Base-by-base conservation (phyloP, 2,888 invertebrate species). In the Hipparchia sbordonii region DNA sequence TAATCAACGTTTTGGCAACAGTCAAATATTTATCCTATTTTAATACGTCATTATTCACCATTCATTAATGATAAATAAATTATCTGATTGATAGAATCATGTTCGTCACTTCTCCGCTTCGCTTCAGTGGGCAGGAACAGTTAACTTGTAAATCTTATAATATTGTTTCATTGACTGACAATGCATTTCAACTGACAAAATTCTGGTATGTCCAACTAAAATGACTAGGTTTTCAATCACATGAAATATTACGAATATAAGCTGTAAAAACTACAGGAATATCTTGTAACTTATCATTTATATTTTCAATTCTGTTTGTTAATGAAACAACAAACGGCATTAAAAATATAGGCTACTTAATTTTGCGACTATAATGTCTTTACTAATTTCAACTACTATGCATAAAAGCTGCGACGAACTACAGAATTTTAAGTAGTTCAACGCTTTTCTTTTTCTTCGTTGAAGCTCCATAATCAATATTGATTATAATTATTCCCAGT, bases 191-290 rank as follows among this genome's bases (percentile, higher is more conserved):
- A 59, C 52, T 62, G 67, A 67, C 54, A 52, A 67, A 54, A 71
- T 71, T 23, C 51, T 63, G 60, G 61, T 68, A 72, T 56, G 63
- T 66, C 72, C 71, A 71, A 73, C 77, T 79, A 78, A 78, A 75
- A 79, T 79, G 79, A 79, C 79, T 79, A 79, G 79, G 72, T 73
- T 74, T 76, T 75, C 67, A 77, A 79, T 79, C 77, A 79, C 79
- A 70, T 54, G 56, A 74, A 72, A 72, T 56, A 57, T 45, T 45
- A 57, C 45, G 45, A 23, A 65, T 48, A 63, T 63, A 48, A 23
- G 12, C 45, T n/a, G 46, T 48, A 62, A 46, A 61, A 48, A 65
- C 65, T 66, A 54, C 39, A n/a, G 12, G 6, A 54, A 66, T 66
- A 66, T 66, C 54, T 54, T 23, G 33, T 60, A 60, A 62, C 61